Evolutionary conservation across 2,888 invertebrate species (phyloP).

Genomic region (Harpalus rubripes): DNA sequence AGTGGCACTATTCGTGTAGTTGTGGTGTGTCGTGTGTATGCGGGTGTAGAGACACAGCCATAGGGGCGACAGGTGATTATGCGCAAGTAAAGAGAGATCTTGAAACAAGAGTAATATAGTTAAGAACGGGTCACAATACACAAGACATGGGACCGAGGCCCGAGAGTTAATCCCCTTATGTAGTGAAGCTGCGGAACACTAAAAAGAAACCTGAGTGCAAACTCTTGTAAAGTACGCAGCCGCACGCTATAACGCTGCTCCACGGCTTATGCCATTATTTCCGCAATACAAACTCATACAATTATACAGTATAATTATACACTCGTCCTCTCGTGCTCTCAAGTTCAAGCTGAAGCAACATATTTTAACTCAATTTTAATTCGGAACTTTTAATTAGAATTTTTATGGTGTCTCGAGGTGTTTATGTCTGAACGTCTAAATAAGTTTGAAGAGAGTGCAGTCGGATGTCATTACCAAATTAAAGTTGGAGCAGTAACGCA

Average conservation of each 20-base stretch:
- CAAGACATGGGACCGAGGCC: neutral
- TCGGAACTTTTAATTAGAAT: constrained; percentile 30
- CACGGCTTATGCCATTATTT: constrained; percentile 72
- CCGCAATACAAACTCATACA: constrained; percentile 69
- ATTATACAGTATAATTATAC: constrained; percentile 72
- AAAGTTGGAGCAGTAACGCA: constrained; percentile 71
- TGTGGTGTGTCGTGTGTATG: neutral
- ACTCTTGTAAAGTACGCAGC: constrained; percentile 73
- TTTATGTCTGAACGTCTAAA: constrained; percentile 35
- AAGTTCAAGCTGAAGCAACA: neutral
- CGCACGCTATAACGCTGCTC: constrained; percentile 20
- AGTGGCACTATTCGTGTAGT: neutral
- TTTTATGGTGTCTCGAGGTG: constrained; percentile 43
- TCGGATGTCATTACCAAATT: constrained; percentile 74
- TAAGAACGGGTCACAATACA: neutral
- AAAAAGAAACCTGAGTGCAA: constrained; percentile 73
- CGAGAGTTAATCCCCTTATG: constrained; percentile 47
- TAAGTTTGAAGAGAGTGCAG: constrained; percentile 73
- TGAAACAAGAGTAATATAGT: neutral
- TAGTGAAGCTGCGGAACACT: constrained; percentile 48
- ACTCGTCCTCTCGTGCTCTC: neutral
- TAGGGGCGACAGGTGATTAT: constrained; percentile 4
- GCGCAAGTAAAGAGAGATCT: neutral
- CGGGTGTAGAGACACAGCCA: neutral
- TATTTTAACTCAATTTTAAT: constrained; percentile 13